These are phyloP conservation scores for Ypsolopha sequella DNA, from an alignment of 2,888 invertebrate species.

Conservation along the genomic window DNA sequence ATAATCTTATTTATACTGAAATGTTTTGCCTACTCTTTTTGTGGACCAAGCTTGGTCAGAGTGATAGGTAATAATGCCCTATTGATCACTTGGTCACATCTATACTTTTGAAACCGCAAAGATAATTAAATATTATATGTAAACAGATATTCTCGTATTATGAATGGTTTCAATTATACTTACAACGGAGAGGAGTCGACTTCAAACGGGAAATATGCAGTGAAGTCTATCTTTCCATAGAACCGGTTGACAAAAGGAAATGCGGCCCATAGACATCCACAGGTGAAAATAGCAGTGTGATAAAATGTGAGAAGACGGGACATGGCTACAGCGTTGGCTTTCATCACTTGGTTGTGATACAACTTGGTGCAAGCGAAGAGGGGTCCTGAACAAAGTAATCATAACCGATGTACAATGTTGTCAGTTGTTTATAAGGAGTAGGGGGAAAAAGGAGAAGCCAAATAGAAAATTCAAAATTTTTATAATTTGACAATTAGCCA, in stretches of 20 bases:
- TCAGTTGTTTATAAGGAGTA: no score
- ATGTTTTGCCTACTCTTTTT: no score
- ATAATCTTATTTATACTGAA: background rate
- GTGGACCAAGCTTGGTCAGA: no score
- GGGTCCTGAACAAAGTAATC: constrained; percentile 19
- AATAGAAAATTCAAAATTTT: no score
- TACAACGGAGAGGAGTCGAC: constrained; percentile 28
- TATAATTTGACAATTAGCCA: no score
- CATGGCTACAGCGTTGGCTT: constrained; percentile 31
- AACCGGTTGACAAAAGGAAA: constrained; percentile 35
- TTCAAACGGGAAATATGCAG: constrained; percentile 48
- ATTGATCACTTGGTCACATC: no score
- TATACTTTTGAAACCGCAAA: constrained; percentile 4
- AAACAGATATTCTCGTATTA: no score
- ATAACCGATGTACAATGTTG: no score
- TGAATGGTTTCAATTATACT: constrained; percentile 18
- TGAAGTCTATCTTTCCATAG: constrained; percentile 31
- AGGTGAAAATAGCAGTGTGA: constrained; percentile 22
- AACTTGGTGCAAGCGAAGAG: constrained; percentile 27
- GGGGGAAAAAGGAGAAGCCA: no score
- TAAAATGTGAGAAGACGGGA: constrained; percentile 29
- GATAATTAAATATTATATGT: background rate
- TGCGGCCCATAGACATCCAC: constrained; percentile 27
- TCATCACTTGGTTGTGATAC: constrained; percentile 29
- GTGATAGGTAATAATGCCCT: no score